Evolutionary conservation across 2,113 vertebrate species (phyloP), one percentile per base, ranked within the genome.

Genomic region (Phoxinus phoxinus): DNA sequence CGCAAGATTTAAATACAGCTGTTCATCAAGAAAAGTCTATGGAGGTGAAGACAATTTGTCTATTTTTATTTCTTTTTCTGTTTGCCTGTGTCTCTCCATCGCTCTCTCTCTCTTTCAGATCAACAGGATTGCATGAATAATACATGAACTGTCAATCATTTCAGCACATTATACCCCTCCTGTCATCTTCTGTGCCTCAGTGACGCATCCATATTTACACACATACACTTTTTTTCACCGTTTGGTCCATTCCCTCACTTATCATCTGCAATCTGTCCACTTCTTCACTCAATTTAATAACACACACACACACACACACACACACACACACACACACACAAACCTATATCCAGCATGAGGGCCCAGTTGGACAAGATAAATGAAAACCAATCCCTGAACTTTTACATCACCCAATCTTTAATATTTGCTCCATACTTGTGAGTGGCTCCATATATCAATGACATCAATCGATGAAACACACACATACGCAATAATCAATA

Each of bases 171-270:
- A 85, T 71, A 80, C 77, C 69, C 65, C 84, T 85, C 72, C 73
- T 46, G 69, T 79, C 73, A 78, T 88, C 80, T 83, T 61, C 73
- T 88, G 73, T 77, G 41, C 73, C 61, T 74, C 46, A 27, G 44
- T 48, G 30, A 88, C 86, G 89, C 72, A 85, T 87, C 35, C 86
- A 87, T 78, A 81, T 74, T 84, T 67, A 77, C 78, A 82, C 77
- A 91, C 88, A 91, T 87, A 91, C 32, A 80, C 2, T 58, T 44
- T 44, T 30, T 74, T 76, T 6, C 48, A 72, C 71, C 15, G 72
- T 61, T 69, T 84, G 75, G 87, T 83, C 86, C 63, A 84, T 89
- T 90, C 88, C 90, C 90, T 89, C 86, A 90, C 75, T 83, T 85
- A 91, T 89, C 89, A 83, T 91, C 84, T 21, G 90, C 85, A 89